phyloP scores from a whole-genome alignment of 1,140 invertebrate species.

The Caenorhabditis tropicalis region DNA sequence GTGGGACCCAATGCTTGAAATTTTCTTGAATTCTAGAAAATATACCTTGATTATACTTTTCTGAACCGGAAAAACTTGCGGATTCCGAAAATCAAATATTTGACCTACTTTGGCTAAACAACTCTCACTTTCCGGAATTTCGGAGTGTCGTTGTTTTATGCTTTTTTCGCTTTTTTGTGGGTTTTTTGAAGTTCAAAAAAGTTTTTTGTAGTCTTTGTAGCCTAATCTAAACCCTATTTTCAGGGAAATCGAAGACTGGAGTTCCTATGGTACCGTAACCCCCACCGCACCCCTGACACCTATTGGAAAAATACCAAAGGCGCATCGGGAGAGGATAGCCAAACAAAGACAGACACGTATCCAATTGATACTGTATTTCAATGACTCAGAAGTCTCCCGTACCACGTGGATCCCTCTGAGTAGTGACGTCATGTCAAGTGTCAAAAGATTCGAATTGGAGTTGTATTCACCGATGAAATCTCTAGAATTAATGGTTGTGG shows the following conservation, averaged over 20 bases:
- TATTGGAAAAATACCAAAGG: conserved; percentile 23
- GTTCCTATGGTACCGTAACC: neutral
- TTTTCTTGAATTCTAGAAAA: no score
- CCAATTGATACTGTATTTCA: conserved; percentile 13
- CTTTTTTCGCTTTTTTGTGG: no score
- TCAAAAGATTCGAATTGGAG: conserved; percentile 21
- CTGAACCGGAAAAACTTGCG: no score
- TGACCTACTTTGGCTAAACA: no score
- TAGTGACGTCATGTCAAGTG: neutral
- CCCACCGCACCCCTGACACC: neutral
- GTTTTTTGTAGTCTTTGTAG: no score
- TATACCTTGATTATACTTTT: no score
- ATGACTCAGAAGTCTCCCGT: neutral
- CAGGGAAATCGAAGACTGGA: conserved; percentile 27
- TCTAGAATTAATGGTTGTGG: neutral
- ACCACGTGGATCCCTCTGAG: conserved; percentile 11
- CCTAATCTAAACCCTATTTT: neutral
- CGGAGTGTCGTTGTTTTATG: no score
- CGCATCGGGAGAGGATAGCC: neutral
- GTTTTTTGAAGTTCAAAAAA: neutral
- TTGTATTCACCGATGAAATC: conserved; percentile 19
- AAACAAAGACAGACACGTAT: neutral
- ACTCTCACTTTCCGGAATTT: no score
- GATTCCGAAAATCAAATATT: no score
- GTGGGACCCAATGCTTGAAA: no score